phyloP scores from a whole-genome alignment of 2,888 invertebrate genomes.

The Napeogenes inachia region DNA sequence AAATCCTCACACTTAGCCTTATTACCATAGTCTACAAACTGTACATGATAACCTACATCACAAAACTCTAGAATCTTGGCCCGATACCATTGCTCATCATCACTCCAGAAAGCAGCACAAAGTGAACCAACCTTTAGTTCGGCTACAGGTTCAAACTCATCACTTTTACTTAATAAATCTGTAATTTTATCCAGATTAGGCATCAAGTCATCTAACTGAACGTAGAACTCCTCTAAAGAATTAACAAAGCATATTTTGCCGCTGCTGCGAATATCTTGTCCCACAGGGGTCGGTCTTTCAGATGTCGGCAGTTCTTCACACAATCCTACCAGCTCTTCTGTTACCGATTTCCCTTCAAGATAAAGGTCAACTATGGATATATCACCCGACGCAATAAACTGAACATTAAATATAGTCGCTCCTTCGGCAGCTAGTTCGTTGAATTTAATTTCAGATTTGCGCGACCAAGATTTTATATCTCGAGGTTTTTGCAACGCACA shows the following conservation, averaged over 20 bases:
- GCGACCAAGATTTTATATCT: conserved; percentile 79
- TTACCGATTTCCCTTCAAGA: conserved; percentile 79
- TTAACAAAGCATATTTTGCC: conserved; percentile 83
- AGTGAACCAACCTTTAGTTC: conserved; percentile 78
- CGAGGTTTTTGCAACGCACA: conserved; percentile 80
- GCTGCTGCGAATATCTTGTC: conserved; percentile 65
- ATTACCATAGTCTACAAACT: conserved; percentile 84
- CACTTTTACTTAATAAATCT: conserved; percentile 72
- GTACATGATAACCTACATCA: conserved; percentile 75
- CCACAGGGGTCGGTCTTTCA: conserved; percentile 62
- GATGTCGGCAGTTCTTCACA: conserved; percentile 61
- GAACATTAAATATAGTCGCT: conserved; percentile 82
- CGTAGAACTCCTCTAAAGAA: conserved; percentile 84
- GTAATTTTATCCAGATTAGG: conserved; percentile 79
- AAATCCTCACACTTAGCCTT: conserved; percentile 79
- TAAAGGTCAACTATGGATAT: conserved; percentile 80
- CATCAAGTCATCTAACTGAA: conserved; percentile 79
- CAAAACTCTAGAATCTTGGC: conserved; percentile 79
- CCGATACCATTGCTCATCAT: conserved; percentile 83
- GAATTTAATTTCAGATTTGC: conserved; percentile 81
- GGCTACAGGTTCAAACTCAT: conserved; percentile 68
- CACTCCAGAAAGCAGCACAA: conserved; percentile 81
- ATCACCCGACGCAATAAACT: conserved; percentile 81
- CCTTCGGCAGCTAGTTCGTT: conserved; percentile 82
- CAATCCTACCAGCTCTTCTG: conserved; percentile 75